Base-by-base conservation (phyloP, 2,888 invertebrate genomes). In the Macrostomum cliftonense region DNA sequence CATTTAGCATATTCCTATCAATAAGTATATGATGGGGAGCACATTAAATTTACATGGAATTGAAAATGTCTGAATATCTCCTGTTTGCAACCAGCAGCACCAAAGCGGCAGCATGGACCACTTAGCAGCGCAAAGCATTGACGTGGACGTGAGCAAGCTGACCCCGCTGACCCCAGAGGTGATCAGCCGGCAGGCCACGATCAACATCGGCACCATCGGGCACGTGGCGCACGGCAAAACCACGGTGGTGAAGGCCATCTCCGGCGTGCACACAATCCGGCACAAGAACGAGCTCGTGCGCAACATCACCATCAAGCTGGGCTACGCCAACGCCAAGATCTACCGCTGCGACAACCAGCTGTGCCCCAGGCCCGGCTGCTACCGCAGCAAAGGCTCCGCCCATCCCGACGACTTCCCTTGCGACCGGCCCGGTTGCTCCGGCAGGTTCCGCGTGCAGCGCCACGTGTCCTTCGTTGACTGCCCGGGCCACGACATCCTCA, bases 161-260 rank as follows among this genome's bases (percentile, higher is more conserved):
- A 88, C 86, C 47, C 87, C 97, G 38, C 74, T 95, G 42, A 91
- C 95, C 14, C 87, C 85, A 43, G 97, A 97, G 75, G 95, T 97
- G 2, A 97, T 97, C 66, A 93, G 93, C 64, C 78, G 95, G 59
- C 97, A 97, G 72, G 97, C 97, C 20, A 99, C 97, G 37, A 97
- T 99, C 63, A 99, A 99, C 73, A 95, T 99, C 70, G 79, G 78
- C 77, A 97, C 97, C 14, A 99, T 99, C 71, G 97, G 97, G 19
- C 97, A 97, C 80, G 97, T 99, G 77, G 97, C 97, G 50, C 97
- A 97, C 72, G 97, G 97, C 55, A 97, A 97, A 73, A 95, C 95
- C 1, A 97, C 97, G 19, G 86, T 99, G 42, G 97, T 97, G 2
- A 95, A 95, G 74, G 95, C 95, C 44, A 86, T 97, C 58, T 95